Percentiles rank a stretch among this genome's conserved stretches.
phyloP scores from a whole-genome alignment of 1,140 invertebrate species.

The Rhopalosiphum padi region DNA sequence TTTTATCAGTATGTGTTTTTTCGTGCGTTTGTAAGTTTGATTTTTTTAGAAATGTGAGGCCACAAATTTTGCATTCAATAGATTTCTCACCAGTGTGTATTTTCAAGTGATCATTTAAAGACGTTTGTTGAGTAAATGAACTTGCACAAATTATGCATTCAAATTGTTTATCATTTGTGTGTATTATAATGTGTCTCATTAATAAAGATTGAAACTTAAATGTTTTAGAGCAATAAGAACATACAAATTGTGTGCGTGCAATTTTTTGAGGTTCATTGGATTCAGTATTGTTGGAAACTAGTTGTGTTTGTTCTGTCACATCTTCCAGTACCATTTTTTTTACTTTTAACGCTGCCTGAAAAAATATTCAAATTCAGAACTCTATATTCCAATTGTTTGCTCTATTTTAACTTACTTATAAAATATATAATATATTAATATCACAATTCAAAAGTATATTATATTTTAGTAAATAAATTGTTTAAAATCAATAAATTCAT shows the following conservation, averaged over 20 bases:
- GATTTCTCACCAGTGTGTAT: background rate
- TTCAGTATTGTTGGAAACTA: background rate
- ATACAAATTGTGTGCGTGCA: background rate
- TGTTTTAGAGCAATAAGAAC: background rate
- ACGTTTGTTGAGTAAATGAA: background rate
- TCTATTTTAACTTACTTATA: too few species aligned
- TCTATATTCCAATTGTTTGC: too few species aligned
- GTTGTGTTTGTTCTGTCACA: background rate
- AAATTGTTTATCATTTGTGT: background rate
- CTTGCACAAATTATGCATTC: background rate
- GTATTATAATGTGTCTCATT: background rate
- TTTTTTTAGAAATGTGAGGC: background rate
- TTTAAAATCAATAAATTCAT: too few species aligned
- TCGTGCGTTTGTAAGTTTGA: background rate
- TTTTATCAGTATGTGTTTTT: background rate
- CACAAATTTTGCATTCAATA: background rate
- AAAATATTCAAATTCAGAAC: too few species aligned
- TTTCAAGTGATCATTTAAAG: background rate
- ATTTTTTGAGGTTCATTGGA: background rate
- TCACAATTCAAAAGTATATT: too few species aligned
- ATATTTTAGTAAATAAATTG: too few species aligned
- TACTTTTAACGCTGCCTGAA: background rate
- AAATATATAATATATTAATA: too few species aligned
- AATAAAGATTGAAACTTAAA: background rate
- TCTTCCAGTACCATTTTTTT: background rate